Evolutionary conservation across 2,113 vertebrate species (phyloP).

Genomic region (Pelecanus crispus): DNA sequence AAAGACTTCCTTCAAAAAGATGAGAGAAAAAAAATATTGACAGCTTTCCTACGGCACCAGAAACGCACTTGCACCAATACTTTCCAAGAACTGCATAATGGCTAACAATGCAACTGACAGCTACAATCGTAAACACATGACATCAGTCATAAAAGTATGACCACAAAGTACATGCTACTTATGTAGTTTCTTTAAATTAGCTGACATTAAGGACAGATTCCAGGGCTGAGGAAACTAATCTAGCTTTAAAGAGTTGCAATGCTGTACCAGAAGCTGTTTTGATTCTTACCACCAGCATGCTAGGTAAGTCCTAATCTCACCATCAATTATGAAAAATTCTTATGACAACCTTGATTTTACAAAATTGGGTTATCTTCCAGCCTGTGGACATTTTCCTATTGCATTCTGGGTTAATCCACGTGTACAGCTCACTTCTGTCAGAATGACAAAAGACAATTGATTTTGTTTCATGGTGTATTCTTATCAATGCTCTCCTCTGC

Average conservation of each 20-base stretch:
- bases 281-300: not conserved
- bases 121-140: not conserved
- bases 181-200: not conserved
- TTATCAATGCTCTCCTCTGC: constrained; percentile 51
- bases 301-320: constrained; percentile 6
- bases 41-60: not conserved
- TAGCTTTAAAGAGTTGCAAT: not conserved
- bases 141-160: not conserved
- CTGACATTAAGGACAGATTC: not conserved
- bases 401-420: constrained; percentile 52
- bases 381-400: constrained; percentile 43
- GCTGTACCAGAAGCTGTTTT: not conserved
- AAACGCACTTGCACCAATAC: not conserved
- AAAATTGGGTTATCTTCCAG: constrained; percentile 58
- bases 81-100: not conserved
- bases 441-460: constrained; percentile 69
- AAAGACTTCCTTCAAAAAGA: not conserved
- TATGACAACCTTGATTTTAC: constrained; percentile 55
- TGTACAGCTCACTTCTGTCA: constrained; percentile 64
- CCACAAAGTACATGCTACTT: not conserved
- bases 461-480: constrained; percentile 56
- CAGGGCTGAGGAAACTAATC: not conserved
- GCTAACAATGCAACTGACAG: not conserved
- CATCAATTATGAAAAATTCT: constrained; percentile 1
- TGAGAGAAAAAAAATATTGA: not conserved